phyloP scores from a whole-genome alignment of 2,888 invertebrate genomes.

The Tetranychus truncatus region DNA sequence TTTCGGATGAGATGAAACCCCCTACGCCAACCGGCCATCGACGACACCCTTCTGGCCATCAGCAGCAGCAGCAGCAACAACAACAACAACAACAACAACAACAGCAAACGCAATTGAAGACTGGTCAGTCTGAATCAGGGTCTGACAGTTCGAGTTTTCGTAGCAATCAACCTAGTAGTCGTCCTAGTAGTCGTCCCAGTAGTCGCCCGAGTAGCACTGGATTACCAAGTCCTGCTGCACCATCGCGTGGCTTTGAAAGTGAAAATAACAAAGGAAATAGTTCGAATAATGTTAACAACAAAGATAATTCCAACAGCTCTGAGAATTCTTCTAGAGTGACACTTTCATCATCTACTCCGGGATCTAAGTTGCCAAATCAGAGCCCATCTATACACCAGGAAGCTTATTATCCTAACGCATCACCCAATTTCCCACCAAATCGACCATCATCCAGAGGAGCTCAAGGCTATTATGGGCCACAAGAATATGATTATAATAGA shows the following conservation, averaged over 20 bases:
- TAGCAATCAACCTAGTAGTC: too few species aligned
- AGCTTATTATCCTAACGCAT: too few species aligned
- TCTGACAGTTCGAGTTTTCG: not conserved
- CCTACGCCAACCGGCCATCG: not conserved
- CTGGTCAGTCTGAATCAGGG: not conserved
- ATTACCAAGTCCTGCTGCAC: not conserved
- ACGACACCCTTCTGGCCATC: not conserved
- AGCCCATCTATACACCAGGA: too few species aligned
- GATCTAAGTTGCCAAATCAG: too few species aligned
- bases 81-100: constrained; percentile 31
- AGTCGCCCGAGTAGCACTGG: not conserved
- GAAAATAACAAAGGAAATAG: constrained; percentile 28
- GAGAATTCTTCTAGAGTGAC: too few species aligned
- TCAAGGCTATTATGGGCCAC: too few species aligned
- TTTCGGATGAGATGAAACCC: not conserved
- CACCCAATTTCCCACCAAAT: constrained; percentile 1
- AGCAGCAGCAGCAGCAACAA: constrained; percentile 18
- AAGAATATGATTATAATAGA: too few species aligned
- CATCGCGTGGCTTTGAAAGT: constrained; percentile 24
- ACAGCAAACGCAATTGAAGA: not conserved
- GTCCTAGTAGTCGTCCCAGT: not conserved
- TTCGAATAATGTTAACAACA: too few species aligned
- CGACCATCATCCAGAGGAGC: too few species aligned
- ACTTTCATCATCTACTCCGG: too few species aligned
- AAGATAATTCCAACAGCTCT: too few species aligned